Conservation (phyloP, 1,140 invertebrate species). For the Ctenoplectra terminalis region DNA sequence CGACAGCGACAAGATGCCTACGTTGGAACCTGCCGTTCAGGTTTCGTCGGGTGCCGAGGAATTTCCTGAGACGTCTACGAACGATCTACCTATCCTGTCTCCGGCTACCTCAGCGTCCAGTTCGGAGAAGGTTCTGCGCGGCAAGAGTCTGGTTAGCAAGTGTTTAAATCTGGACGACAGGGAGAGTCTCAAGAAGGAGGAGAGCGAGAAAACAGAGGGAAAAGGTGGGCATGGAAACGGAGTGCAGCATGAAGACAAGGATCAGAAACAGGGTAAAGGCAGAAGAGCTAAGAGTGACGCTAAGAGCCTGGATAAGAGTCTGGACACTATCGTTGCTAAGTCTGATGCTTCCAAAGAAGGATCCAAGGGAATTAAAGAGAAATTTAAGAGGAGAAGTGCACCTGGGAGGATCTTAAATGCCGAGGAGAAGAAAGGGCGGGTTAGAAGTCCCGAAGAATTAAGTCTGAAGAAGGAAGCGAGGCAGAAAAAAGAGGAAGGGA, state of each 20-base stretch:
- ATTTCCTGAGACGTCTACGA: constrained; percentile 39
- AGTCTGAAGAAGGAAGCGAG: constrained; percentile 15
- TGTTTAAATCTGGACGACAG: background rate
- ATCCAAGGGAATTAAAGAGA: constrained; percentile 12
- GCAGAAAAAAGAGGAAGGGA: constrained; percentile 47
- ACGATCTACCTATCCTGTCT: constrained; percentile 68
- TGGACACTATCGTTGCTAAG: constrained; percentile 5
- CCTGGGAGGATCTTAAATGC: background rate
- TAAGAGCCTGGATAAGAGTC: background rate
- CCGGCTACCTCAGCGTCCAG: constrained; percentile 45
- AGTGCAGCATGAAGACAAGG: background rate
- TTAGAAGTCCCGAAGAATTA: background rate
- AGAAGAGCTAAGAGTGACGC: constrained; percentile 15
- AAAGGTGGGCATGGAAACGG: background rate
- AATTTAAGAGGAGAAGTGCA: constrained; percentile 1
- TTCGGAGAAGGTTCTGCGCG: constrained; percentile 18
- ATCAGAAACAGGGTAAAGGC: constrained; percentile 24
- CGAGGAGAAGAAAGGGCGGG: background rate
- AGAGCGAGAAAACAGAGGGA: background rate
- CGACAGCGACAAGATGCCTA: constrained; percentile 74
- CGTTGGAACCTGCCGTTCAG: constrained; percentile 63
- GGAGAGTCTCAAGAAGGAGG: background rate
- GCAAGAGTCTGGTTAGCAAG: background rate
- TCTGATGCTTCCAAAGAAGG: constrained; percentile 37
- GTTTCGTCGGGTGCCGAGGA: constrained; percentile 28